phyloP scores from a whole-genome alignment of 2,113 vertebrate species.

The Phainopepla nitens region DNA sequence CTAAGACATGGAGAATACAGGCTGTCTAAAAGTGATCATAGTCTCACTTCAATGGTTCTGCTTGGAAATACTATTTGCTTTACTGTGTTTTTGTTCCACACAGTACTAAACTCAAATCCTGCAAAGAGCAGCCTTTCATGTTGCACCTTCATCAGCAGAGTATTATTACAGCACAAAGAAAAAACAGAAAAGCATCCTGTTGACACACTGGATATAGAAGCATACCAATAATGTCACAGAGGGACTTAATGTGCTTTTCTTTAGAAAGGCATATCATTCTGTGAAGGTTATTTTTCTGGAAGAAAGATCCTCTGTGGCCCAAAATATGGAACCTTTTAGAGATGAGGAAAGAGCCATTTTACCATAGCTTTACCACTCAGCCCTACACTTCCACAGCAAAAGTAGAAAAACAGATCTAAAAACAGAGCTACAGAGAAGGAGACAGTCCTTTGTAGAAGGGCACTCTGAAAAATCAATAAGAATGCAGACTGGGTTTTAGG shows the following conservation, averaged over 20 bases:
- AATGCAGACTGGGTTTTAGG: not conserved
- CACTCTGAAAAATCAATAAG: not conserved
- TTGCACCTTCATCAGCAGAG: not conserved
- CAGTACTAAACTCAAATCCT: not conserved
- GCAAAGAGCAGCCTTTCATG: not conserved
- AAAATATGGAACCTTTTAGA: not conserved
- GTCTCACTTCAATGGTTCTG: not conserved
- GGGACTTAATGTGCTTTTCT: not conserved
- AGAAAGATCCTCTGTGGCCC: not conserved
- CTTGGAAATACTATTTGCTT: not conserved
- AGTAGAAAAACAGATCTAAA: not conserved
- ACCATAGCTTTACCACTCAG: not conserved
- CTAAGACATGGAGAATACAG: not conserved
- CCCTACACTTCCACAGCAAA: fast-evolving
- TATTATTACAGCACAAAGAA: not conserved
- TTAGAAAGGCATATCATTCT: not conserved
- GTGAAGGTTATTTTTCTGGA: not conserved
- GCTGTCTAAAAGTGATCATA: not conserved
- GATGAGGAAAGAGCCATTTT: not conserved
- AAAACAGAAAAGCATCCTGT: not conserved
- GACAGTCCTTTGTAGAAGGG: not conserved
- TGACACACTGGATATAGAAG: not conserved
- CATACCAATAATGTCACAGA: not conserved
- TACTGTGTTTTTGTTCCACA: not conserved
- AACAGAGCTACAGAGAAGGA: not conserved